These are phyloP conservation scores for Eciton burchellii DNA, from an alignment of 1,140 invertebrate species.

Conservation along the genomic window DNA sequence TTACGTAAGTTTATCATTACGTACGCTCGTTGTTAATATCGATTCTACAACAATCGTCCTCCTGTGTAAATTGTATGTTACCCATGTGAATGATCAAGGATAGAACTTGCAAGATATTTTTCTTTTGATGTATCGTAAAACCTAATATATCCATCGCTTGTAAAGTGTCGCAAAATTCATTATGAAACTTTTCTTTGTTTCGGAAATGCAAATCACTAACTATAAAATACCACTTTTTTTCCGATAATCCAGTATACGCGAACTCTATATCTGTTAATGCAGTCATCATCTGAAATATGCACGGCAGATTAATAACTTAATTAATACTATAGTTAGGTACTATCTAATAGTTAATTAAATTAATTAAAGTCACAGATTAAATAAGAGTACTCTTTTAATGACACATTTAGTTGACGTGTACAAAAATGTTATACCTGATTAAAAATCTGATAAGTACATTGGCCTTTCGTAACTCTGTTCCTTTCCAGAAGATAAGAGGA, in stretches of 20 bases:
- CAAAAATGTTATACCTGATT: conserved; percentile 84
- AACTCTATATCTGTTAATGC: conserved; percentile 57
- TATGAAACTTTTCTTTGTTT: conserved; percentile 71
- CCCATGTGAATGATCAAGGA: conserved; percentile 86
- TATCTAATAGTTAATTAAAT: no score
- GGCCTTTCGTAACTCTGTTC: conserved; percentile 86
- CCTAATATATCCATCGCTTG: conserved; percentile 77
- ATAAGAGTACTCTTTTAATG: no score
- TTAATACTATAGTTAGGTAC: no score
- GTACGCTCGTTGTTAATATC: conserved; percentile 80
- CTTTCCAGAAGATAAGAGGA: conserved; percentile 88
- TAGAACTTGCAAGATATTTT: conserved; percentile 86
- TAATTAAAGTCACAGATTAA: no score
- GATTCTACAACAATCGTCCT: conserved; percentile 69
- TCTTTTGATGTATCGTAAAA: conserved; percentile 76
- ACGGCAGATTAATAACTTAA: not conserved
- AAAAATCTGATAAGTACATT: conserved; percentile 87
- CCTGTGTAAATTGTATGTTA: conserved; percentile 78
- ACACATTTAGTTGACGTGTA: no score
- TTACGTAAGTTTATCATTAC: conserved; percentile 40
- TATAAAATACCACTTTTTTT: conserved; percentile 64
- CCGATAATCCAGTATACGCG: conserved; percentile 60
- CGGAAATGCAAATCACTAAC: conserved; percentile 46
- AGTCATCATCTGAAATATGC: conserved; percentile 53
- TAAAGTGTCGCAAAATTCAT: conserved; percentile 79